Conservation (phyloP, 2,797 vertebrate species). For the Anguilla megastoma region DNA sequence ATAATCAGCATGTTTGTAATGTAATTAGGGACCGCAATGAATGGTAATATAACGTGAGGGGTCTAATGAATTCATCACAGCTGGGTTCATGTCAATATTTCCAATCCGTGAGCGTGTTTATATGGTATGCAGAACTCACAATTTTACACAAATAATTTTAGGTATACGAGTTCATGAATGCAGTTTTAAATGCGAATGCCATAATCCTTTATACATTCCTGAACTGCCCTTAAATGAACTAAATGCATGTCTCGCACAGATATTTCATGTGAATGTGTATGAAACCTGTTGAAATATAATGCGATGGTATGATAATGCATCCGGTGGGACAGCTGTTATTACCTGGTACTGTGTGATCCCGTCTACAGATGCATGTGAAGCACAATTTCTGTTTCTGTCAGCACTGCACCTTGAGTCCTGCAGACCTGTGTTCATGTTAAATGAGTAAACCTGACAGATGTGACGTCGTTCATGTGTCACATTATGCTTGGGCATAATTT, state of each 20-base stretch:
- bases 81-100: neutral
- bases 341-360: neutral
- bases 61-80: neutral
- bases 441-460: neutral
- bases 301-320: neutral
- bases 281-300: neutral
- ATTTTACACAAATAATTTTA: conserved; percentile 27
- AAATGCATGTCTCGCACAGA: neutral
- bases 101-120: neutral
- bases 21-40: conserved; percentile 43
- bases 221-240: neutral
- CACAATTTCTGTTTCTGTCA: neutral
- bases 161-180: conserved; percentile 35
- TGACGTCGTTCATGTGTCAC: neutral
- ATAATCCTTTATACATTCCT: neutral
- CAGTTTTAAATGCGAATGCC: conserved; percentile 39
- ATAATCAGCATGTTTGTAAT: conserved; percentile 42
- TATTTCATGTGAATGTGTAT: neutral
- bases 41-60: conserved; percentile 37
- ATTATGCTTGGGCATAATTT: neutral
- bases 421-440: neutral
- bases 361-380: neutral
- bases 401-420: neutral
- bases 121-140: neutral
- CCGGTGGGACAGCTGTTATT: neutral